These are phyloP conservation scores for Mormyrus lacerda DNA, from an alignment of 2,113 vertebrate species.

Conservation along the genomic window DNA sequence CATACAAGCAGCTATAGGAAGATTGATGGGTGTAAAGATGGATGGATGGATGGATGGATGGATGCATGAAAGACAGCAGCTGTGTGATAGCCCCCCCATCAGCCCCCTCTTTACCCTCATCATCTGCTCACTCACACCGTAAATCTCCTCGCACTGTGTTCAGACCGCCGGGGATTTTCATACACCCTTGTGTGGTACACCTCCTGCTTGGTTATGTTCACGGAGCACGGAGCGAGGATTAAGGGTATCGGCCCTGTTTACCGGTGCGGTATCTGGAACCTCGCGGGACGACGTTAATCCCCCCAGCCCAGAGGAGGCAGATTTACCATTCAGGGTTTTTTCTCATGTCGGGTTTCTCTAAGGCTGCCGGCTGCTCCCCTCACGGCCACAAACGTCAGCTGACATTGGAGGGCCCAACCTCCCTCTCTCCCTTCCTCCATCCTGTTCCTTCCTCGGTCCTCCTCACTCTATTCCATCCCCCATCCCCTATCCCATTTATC, in stretches of 20 bases:
- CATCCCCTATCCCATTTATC: background rate
- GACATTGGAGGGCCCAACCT: background rate
- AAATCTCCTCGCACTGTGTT: background rate
- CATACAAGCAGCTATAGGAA: background rate
- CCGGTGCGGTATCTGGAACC: background rate
- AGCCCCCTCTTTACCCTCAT: constrained; percentile 7
- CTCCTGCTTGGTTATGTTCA: background rate
- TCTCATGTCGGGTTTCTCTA: background rate
- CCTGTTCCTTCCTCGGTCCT: background rate
- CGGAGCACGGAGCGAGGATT: background rate
- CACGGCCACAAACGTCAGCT: background rate
- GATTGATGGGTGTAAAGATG: background rate
- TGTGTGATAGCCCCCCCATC: background rate
- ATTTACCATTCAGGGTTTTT: background rate
- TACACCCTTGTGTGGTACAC: background rate
- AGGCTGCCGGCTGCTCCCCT: background rate
- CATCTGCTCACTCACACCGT: background rate
- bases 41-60: background rate
- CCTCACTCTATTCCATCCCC: background rate
- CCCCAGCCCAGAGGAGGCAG: background rate
- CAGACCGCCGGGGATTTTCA: constrained; percentile 1
- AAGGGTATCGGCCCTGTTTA: background rate
- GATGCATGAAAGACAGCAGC: background rate
- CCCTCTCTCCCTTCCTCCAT: background rate
- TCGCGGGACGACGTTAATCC: background rate